Base-by-base conservation (phyloP, 2,888 invertebrate species). In the Eupeodes latifasciatus region DNA sequence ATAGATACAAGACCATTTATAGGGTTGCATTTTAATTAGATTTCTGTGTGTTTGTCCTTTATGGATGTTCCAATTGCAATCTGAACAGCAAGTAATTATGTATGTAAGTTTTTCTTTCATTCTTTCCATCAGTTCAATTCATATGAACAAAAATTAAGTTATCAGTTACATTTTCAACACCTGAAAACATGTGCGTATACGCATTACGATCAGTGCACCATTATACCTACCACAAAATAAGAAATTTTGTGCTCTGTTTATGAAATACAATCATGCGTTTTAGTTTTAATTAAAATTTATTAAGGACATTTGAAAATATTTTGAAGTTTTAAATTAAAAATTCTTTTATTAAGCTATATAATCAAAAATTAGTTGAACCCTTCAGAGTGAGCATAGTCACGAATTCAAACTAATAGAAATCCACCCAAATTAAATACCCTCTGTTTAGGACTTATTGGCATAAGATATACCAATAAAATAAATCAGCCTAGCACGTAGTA, bases 361-460 rank as follows among this genome's bases (percentile, higher is more conserved):
- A 51, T 51, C 6, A n/a, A 62, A 16, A 49, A 4, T 34, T 66
- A 16, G 34, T 55, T 85, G 49, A 78, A 72, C 78, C 81, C 19
- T 51, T 69, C 11, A 34, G 66, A 7, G 53, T 57, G 40, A 44
- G 11, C 9, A 5, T 7, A 64, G 77, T 77, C 81, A 84, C 62
- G 76, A 69, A 81, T 74, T 19, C 6, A 27, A 47, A 47, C 27
- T 81, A 81, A 80, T 84, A 67, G 77, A 82, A 61, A 66, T 12
- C 4, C 59, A 66, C 79, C 44, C 44, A 27, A 55, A 47, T 67
- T n/a, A n/a, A 57, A 62, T 47, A 78, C 40, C 10, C 59, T 55
- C 27, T 76, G 78, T 77, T 62, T 51, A 51, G 49, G 19, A 74
- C 53, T 83, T 67, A 87, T 87, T 72, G 80, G 44, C 72, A 62